Base-by-base conservation (phyloP, 2,113 vertebrate species). In the Epinephelus lanceolatus region DNA sequence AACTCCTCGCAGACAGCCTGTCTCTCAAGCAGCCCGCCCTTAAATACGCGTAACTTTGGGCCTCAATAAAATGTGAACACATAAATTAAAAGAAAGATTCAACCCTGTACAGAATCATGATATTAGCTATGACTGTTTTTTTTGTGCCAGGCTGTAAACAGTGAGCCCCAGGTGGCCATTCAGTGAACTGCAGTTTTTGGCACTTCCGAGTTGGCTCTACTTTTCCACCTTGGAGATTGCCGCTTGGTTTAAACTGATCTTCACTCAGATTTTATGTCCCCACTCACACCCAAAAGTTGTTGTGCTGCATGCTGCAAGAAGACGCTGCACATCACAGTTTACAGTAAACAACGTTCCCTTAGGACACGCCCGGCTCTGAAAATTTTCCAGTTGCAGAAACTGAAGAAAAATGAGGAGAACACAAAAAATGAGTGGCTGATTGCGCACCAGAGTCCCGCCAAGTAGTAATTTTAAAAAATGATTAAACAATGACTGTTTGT, bases 301-400 rank as follows among this genome's bases (percentile, higher is more conserved):
- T 56, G 17, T 61, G 51, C 37, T 60, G 42, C n/a, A 6, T 69
- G 53, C 23, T 73, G 62, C 40, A 66, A 47, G 19, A 59, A 69
- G 7, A 70, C 1, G 2, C 13, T 23, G 1, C 71, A 60, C 53
- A 14, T n/a, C 15, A 61, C 52, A 71, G 76, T 77, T 70, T 53
- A 66, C 42, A 70, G 52, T 80, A 68, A 75, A 56, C 55, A 78
- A 84, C 69, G 37, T 71, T 15, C 7, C 21, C 6, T 76, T 80
- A 61, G 77, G 61, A 59, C 65, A 23, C 57, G 45, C 47, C 6
- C 4, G 0, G n/a, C 33, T 61, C 4, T 33, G 53, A 60, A 60
- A 56, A 59, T 55, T 19, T 68, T 65, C 13, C 61, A 80, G 11
- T 76, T 30, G 18, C 3, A 61, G 23, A 57, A 67, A 55, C 21